Base-by-base conservation (phyloP, 2,797 vertebrate species). In the Eupleurogrammus muticus region DNA sequence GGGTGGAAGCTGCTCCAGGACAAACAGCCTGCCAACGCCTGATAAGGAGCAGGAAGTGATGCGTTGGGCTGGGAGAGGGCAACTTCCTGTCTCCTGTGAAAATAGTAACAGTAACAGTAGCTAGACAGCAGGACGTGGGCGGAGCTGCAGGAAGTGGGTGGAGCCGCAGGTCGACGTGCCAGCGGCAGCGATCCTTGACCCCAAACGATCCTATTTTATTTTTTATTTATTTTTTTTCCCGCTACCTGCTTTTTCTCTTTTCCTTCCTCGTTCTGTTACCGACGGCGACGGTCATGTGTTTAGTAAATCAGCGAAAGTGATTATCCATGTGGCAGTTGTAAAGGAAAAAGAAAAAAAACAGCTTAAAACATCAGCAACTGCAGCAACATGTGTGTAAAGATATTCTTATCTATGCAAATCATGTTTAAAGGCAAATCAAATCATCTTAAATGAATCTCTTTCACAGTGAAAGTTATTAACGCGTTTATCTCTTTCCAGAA, bases 41-140 rank as follows among this genome's bases (percentile, higher is more conserved):
- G 91, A 92, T 92, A 90, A 91, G 85, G 58, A 70, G 76, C 87
- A 92, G 93, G 92, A 94, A 92, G 82, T 89, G 84, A 91, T 87
- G 88, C 61, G 70, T 78, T 72, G 72, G 62, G 76, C 62, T 66
- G 57, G 85, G 75, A 88, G 77, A 79, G 80, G 82, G 79, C 79
- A 77, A 76, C 86, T 89, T 93, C 91, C 92, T 89, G 90, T 86
- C 85, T 81, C 73, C 69, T 73, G 70, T 90, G 86, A 82, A 90
- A 91, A 92, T 85, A 90, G 86, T 65, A 91, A 89, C 79, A 84
- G 74, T 50, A 63, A 53, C 80, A 69, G 84, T 54, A 79, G 77
- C 72, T 51, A 76, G 86, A 81, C 68, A 68, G 72, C 36, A 67
- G 69, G 66, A 65, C 61, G 63, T 62, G 71, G 65, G 79, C 38